Percentiles rank a stretch among this genome's conserved stretches.
Evolutionary conservation across 2,888 invertebrate genomes (phyloP).

Genomic region (Nomada fabriciana): DNA sequence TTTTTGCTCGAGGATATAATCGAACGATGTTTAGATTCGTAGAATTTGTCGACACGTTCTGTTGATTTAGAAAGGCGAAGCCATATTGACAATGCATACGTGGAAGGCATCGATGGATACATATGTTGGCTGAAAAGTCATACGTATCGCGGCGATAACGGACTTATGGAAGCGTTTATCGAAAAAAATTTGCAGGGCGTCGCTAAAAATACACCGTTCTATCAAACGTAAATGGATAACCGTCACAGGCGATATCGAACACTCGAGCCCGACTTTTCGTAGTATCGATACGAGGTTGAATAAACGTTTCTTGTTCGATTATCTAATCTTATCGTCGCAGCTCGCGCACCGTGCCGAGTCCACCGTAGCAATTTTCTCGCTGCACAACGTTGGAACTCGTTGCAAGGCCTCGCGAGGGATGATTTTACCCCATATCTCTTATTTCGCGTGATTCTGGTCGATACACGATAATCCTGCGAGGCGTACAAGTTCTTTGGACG

Average conservation of each 20-base stretch:
- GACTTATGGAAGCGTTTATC: neutral
- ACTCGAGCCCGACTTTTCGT: slow-evolving; percentile 23
- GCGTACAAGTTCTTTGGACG: no score
- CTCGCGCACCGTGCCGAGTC: slow-evolving; percentile 21
- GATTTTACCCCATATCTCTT: no score
- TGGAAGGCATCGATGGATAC: neutral
- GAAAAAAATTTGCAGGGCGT: neutral
- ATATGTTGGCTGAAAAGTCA: neutral
- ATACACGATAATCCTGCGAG: no score
- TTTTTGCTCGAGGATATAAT: neutral
- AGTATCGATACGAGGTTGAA: slow-evolving; percentile 63
- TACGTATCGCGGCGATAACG: neutral
- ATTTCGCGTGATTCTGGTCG: neutral
- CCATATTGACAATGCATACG: neutral
- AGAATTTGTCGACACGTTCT: neutral
- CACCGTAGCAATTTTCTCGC: neutral
- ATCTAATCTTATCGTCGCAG: slow-evolving; percentile 71
- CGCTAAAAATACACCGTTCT: slow-evolving; percentile 10
- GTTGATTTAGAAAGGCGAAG: neutral
- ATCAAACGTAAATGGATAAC: neutral
- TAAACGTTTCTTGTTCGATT: slow-evolving; percentile 56
- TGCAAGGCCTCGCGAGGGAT: neutral
- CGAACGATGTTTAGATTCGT: neutral
- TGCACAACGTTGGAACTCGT: slow-evolving; percentile 1
- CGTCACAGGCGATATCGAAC: slow-evolving; percentile 26